Conservation (phyloP, 2,888 invertebrate genomes). For the Leptopilina syphax region DNA sequence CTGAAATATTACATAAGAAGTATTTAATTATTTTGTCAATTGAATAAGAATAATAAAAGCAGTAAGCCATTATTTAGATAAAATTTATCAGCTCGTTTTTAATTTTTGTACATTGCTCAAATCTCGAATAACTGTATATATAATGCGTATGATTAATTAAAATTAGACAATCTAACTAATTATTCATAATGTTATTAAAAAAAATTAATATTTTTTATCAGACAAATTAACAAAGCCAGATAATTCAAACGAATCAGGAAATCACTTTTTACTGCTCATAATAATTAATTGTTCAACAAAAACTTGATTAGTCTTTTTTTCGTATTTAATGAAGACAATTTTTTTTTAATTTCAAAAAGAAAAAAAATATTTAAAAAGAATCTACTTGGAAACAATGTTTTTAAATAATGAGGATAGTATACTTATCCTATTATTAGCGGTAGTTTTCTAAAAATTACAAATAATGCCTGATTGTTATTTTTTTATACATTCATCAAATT, state of each 20-base stretch:
- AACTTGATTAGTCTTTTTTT: neutral
- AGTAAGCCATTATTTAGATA: neutral
- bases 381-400: too few species aligned
- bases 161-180: slow-evolving; percentile 15
- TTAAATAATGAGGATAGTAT: too few species aligned
- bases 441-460: too few species aligned
- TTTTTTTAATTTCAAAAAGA: too few species aligned
- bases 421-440: too few species aligned
- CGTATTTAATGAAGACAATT: neutral
- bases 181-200: slow-evolving; percentile 6
- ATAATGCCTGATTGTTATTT: too few species aligned
- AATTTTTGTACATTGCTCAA: neutral
- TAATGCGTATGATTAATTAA: slow-evolving; percentile 20
- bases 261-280: neutral
- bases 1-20: too few species aligned
- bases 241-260: neutral
- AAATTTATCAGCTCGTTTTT: slow-evolving; percentile 6
- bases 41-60: too few species aligned
- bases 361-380: too few species aligned
- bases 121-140: neutral
- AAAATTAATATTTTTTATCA: slow-evolving; percentile 5
- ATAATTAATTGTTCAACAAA: neutral
- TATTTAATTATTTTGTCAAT: too few species aligned
- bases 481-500: too few species aligned
- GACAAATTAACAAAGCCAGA: neutral